Conservation (phyloP, 2,888 invertebrate genomes). For the Morpho deidamia region DNA sequence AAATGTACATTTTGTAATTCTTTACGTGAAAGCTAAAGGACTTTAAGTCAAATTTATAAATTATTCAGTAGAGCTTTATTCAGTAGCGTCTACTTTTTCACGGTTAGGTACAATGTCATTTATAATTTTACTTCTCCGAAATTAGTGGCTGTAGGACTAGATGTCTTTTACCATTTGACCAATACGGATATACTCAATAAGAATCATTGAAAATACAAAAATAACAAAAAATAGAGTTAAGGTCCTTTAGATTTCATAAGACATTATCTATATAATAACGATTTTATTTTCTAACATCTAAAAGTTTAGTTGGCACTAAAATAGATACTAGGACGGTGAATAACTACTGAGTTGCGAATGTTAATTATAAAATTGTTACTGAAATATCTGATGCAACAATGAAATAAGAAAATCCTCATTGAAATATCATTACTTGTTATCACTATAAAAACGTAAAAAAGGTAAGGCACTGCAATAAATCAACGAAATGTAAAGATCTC, state of each 20-base stretch:
- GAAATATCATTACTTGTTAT: slow-evolving; percentile 21
- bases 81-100: no score
- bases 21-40: no score
- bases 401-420: not conserved
- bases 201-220: no score
- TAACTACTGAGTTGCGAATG: slow-evolving; percentile 4
- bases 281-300: slow-evolving; percentile 5
- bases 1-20: slow-evolving; percentile 3
- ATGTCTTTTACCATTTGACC: no score
- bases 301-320: slow-evolving; percentile 38
- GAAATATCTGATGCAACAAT: not conserved
- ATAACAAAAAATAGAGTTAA: no score
- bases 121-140: no score
- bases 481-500: slow-evolving; percentile 23
- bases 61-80: no score
- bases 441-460: slow-evolving; percentile 17
- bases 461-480: slow-evolving; percentile 40
- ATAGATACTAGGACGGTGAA: slow-evolving; percentile 37
- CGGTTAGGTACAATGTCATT: no score
- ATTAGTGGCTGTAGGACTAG: no score
- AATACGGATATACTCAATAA: no score
- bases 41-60: no score
- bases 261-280: slow-evolving; percentile 2
- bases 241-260: no score
- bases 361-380: slow-evolving; percentile 2